Evolutionary conservation across 2,113 vertebrate species (phyloP), one percentile per base, ranked within the genome.

Genomic region (Fukomys damarensis): DNA sequence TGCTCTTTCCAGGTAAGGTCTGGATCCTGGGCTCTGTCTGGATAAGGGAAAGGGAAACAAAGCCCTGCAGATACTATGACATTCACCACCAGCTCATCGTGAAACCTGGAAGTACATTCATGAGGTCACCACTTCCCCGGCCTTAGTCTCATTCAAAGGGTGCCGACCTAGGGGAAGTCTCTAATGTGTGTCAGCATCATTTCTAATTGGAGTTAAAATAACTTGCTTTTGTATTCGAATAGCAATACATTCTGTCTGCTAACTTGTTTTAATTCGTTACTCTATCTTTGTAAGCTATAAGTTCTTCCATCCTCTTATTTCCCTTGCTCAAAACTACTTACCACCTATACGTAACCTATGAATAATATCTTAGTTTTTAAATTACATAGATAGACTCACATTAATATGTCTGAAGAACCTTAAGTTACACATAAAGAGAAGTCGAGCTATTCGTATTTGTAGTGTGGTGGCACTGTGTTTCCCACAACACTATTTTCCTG

Each of bases 391-490:
- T 12, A 26, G 41, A 68, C 59, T 43, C n/a, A 52, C 72, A 28
- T 38, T 84, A 83, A 79, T 68, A 77, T 72, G 72, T 92, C 68
- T 68, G 4, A 92, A 90, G 54, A 90, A 80, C 26, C 52, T 89
- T 85, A 82, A 80, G 9, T 83, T 41, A 79, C 30, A 43, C 24
- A 28, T 77, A 77, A 89, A 14, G 30, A 86, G n/a, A 38, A 91
- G 5, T 76, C 56, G 68, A 72, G 38, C 63, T 74, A 14, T 92
- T 92, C 9, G 26, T 89, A 70, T 84, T 93, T 96, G 68, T 61
- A 63, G 17, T 52, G 2, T 80, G 63, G 14, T 92, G 28, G 3
- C 74, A 77, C 16, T 46, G 30, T 2, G 7, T 77, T 76, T 28
- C 72, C 26, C 43, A 8, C 49, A 77, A 43, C 14, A 49, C 14